Base-by-base conservation (phyloP, 2,113 vertebrate species). In the Ornithorhynchus anatinus region DNA sequence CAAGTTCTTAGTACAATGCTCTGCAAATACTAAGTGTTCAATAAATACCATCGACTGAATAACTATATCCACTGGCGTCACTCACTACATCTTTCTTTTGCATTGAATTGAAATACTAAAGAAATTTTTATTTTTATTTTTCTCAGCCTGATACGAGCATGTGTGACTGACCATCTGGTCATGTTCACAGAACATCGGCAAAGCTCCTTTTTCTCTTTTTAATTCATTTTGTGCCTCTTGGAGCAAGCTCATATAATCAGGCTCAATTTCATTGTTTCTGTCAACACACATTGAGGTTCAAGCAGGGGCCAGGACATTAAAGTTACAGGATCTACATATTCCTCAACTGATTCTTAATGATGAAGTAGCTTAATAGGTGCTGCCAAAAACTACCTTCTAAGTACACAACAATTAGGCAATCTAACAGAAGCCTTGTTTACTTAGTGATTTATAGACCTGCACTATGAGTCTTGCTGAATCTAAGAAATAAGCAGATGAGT, bases 191-290 rank as follows among this genome's bases (percentile, higher is more conserved):
- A 23, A 20, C 31, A 7, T 5, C 17, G 52, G 45, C 39, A 43
- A 75, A 32, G 42, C 5, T 7, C 15, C 20, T 31, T 69, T 66
- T 54, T 47, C 1, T 50, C 2, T 72, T 72, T 79, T 43, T 13
- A 84, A 65, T 85, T 78, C 63, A 67, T 6, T 22, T 39, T 5
- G 1, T 35, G 22, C 50, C 50, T 77, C 37, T 60, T 6, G 10
- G 22, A 75, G 3, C 31, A 77, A 77, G 31, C 16, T 79, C 10
- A 16, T 10, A 63, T 75, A 20, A 33, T 73, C 48, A 45, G 42
- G 78, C 66, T 58, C 63, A 79, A 48, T 78, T 80, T 75, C 15
- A 58, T 50, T 36, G 63, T 57, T 78, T 10, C 8, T 80, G 19
- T 48, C 71, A 86, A 65, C n/a, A n/a, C 12, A 61, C 54, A 25